Evolutionary conservation across 2,888 invertebrate genomes (phyloP), one percentile per base, ranked within the genome.

Genomic region (Drosophila affinis): DNA sequence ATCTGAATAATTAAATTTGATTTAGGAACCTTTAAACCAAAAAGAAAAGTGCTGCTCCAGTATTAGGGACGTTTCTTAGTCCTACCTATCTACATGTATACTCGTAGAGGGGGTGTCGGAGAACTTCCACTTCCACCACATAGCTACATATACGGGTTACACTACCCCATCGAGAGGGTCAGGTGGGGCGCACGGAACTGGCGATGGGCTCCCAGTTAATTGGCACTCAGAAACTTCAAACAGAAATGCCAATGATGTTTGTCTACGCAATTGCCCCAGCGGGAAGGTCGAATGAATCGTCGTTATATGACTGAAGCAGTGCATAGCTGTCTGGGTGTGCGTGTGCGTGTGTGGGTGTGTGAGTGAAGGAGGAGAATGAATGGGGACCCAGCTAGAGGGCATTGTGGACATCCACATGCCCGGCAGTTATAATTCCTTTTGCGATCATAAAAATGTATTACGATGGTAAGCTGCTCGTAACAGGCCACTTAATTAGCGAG

Each of bases 401-500:
- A 29, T 44, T 47, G 61, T 47, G 34, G 46, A 62, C 34, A 57
- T 9, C 55, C 48, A 71, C 63, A 74, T 57, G 55, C 44, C 67
- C 72, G 32, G 67, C 76, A 75, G 83, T 67, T 74, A 74, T 70
- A 71, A 74, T 73, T 81, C 73, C 83, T 75, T 69, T 82, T 81
- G 77, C 56, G 49, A 70, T 62, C 77, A 74, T 83, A 74, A 74
- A 82, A 80, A 70, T 71, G 57, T 72, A 83, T 77, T 72, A 83
- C 69, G 71, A 54, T 59, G 59, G 52, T 77, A 85, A 73, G 79
- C 70, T 73, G 63, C 59, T 53, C 62, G 48, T 62, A 85, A 72
- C 65, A 83, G 65, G 60, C 62, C 60, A 65, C 81, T 77, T 87
- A 86, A 83, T 81, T 84, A 78, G 57, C 78, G 59, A 67, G 56